phyloP scores from a whole-genome alignment of 1,140 invertebrate genomes.

The Acromyrmex charruanus region DNA sequence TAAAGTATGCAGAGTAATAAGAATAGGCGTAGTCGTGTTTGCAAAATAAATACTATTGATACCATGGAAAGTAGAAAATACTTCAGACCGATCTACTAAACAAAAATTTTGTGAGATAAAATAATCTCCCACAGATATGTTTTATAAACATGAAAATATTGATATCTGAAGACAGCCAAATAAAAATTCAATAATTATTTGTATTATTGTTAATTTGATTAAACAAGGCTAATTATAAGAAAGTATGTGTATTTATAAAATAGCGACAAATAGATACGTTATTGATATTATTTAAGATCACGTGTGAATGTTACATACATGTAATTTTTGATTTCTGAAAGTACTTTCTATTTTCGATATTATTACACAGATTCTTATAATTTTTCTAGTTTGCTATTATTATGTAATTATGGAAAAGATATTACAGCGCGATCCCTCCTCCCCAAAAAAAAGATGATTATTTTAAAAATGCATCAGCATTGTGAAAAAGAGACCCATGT shows the following conservation, averaged over 20 bases:
- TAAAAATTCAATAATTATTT: conserved; percentile 56
- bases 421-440: background rate
- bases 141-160: conserved; percentile 60
- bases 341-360: conserved; percentile 59
- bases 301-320: background rate
- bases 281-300: conserved; percentile 17
- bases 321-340: conserved; percentile 51
- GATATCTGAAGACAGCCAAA: conserved; percentile 42
- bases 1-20: conserved; percentile 13
- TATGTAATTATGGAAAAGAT: background rate
- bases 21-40: conserved; percentile 40
- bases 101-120: conserved; percentile 43
- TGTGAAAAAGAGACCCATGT: conserved; percentile 17
- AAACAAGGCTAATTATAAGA: background rate
- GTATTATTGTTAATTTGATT: conserved; percentile 36
- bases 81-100: conserved; percentile 46
- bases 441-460: background rate
- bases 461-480: conserved; percentile 50
- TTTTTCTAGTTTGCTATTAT: background rate
- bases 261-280: background rate
- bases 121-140: conserved; percentile 6
- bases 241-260: conserved; percentile 20
- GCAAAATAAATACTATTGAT: conserved; percentile 41
- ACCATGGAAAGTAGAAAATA: conserved; percentile 59
- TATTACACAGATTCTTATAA: background rate